Percentiles rank a stretch among this genome's conserved stretches.
phyloP scores from a whole-genome alignment of 2,797 vertebrate species.

The Eupleurogrammus muticus region DNA sequence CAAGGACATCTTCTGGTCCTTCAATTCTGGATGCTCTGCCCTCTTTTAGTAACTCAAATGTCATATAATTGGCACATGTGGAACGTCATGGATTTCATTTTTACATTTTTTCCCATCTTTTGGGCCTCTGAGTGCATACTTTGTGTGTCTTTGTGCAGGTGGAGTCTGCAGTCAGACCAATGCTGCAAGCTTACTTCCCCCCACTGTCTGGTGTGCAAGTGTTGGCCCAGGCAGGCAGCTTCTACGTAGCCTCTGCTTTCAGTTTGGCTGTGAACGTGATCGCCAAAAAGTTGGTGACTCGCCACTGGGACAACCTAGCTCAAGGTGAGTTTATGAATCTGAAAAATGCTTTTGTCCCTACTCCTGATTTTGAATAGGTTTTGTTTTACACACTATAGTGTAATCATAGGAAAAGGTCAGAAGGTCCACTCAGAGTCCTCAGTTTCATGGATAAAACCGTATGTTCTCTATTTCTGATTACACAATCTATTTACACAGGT shows the following conservation, averaged over 20 bases:
- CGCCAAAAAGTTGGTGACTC: constrained; percentile 89
- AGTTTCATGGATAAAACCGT: neutral
- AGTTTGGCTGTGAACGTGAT: constrained; percentile 94
- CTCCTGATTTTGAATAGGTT: neutral
- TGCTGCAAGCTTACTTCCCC: constrained; percentile 94
- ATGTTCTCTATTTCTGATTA: constrained; percentile 43
- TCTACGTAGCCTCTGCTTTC: constrained; percentile 95
- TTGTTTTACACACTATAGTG: constrained; percentile 2
- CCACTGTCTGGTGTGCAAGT: constrained; percentile 91
- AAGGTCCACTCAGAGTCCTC: neutral
- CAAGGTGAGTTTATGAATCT: constrained; percentile 79
- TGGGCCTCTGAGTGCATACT: neutral
- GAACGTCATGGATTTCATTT: neutral
- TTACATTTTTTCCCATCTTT: neutral
- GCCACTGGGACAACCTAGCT: constrained; percentile 85
- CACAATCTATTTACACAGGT: constrained; percentile 62
- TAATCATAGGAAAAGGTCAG: constrained; percentile 15
- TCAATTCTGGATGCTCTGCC: neutral
- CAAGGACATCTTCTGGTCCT: neutral
- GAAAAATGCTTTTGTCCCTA: neutral
- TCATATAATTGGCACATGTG: neutral
- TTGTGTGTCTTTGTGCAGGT: constrained; percentile 78
- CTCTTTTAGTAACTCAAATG: neutral
- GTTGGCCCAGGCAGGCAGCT: constrained; percentile 94
- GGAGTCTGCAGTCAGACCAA: constrained; percentile 89